These are phyloP conservation scores for Argyresthia albistria DNA, from an alignment of 2,888 invertebrate species.

Conservation along the genomic window DNA sequence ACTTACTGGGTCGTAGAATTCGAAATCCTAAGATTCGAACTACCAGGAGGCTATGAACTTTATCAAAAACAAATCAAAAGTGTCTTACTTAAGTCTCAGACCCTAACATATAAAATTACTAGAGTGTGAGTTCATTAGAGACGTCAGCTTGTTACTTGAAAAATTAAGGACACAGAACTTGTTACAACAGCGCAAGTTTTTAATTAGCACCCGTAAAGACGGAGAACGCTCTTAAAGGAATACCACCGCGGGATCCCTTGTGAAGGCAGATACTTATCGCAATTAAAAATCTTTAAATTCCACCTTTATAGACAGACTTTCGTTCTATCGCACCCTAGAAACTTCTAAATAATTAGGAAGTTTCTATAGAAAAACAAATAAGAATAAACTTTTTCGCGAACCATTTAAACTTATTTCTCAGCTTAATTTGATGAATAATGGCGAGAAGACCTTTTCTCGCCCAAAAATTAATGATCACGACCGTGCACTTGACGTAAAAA, in stretches of 20 bases:
- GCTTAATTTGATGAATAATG: constrained; percentile 21
- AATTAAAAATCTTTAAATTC: constrained; percentile 1
- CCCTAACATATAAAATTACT: background rate
- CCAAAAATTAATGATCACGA: constrained; percentile 26
- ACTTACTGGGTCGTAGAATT: no score
- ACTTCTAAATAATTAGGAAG: background rate
- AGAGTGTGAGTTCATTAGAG: background rate
- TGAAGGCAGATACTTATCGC: constrained; percentile 5
- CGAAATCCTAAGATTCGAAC: no score
- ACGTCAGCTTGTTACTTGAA: background rate
- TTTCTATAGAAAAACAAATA: background rate
- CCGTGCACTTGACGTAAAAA: constrained; percentile 23
- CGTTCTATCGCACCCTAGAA: background rate
- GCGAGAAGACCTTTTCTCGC: constrained; percentile 21
- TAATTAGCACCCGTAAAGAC: constrained; percentile 8
- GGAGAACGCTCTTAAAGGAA: background rate
- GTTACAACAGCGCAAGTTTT: constrained; percentile 7
- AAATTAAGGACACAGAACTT: background rate
- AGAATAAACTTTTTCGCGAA: background rate
- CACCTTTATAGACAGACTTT: background rate
- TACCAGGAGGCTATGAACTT: no score
- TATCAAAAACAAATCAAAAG: no score
- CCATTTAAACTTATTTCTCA: constrained; percentile 10
- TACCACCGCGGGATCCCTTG: background rate
- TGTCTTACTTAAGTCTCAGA: no score